These are phyloP conservation scores for Oreochromis spilurus DNA, from an alignment of 2,113 vertebrate genomes.

Conservation along the genomic window DNA sequence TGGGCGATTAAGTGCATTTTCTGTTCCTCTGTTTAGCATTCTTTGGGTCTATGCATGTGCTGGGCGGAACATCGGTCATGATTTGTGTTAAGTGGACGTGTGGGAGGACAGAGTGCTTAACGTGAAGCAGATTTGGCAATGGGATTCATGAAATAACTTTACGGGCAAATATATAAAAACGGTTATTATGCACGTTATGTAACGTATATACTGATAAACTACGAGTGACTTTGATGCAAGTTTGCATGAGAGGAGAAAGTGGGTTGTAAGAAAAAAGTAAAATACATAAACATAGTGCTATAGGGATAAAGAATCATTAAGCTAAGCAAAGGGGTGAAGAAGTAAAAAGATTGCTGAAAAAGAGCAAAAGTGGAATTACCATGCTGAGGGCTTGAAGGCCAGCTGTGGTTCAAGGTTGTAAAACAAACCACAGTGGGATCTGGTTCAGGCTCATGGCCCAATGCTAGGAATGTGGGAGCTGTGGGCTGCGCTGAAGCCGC, in stretches of 20 bases:
- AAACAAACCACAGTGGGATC: constrained; percentile 66
- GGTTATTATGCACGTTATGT: background rate
- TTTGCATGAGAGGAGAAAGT: background rate
- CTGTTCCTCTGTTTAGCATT: constrained; percentile 37
- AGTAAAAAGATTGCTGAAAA: constrained; percentile 32
- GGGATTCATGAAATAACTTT: background rate
- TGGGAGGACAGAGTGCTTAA: constrained; percentile 23
- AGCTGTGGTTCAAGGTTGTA: constrained; percentile 70
- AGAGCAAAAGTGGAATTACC: constrained; percentile 37
- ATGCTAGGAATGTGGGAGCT: constrained; percentile 39
- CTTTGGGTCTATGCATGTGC: background rate
- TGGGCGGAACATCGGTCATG: constrained; percentile 36
- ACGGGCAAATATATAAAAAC: background rate
- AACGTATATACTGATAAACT: background rate
- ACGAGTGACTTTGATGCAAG: background rate
- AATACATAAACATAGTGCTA: background rate
- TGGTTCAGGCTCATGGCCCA: constrained; percentile 46
- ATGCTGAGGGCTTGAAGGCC: constrained; percentile 50
- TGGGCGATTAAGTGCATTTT: constrained; percentile 19
- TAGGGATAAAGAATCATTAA: background rate
- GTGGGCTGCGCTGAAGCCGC: constrained; percentile 20
- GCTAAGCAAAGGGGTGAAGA: constrained; percentile 12
- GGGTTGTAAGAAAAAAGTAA: background rate
- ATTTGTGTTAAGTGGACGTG: constrained; percentile 31
- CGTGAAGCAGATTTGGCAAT: constrained; percentile 25